Evolutionary conservation across 2,888 invertebrate genomes (phyloP).

Genomic region (Ochlodes sylvanus): DNA sequence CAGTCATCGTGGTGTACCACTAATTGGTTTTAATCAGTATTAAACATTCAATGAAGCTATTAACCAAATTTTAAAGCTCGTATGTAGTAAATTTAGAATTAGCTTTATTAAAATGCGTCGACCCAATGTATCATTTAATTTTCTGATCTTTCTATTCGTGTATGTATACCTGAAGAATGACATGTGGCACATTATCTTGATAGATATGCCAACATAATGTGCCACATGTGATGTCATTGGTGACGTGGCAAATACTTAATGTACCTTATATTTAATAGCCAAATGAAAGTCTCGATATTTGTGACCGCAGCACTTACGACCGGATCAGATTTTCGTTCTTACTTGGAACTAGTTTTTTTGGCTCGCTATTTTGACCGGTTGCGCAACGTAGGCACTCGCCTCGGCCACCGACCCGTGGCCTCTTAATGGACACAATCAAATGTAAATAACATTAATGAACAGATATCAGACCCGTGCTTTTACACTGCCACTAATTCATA

Average conservation of each 20-base stretch:
- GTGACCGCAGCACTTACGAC: conserved; percentile 32
- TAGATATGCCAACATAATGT: too few relatives aligned
- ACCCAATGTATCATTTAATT: background rate
- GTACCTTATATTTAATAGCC: background rate
- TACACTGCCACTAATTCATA: conserved; percentile 16
- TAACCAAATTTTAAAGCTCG: background rate
- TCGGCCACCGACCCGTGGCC: conserved; percentile 65
- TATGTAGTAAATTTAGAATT: background rate
- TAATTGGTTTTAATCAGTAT: background rate
- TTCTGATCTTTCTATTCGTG: too few relatives aligned
- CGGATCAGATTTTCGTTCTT: conserved; percentile 49
- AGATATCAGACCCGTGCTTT: conserved; percentile 37
- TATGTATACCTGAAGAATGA: too few relatives aligned
- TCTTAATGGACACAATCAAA: conserved; percentile 70
- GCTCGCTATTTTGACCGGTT: conserved; percentile 73
- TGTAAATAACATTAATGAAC: conserved; percentile 71
- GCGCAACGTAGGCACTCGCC: conserved; percentile 68
- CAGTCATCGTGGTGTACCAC: background rate
- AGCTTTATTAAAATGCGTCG: background rate
- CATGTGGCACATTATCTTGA: background rate
- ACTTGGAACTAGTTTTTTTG: conserved; percentile 79
- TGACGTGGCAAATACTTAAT: background rate
- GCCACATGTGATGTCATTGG: background rate
- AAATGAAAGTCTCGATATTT: conserved; percentile 18
- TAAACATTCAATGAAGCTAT: background rate